phyloP scores from a whole-genome alignment of 2,113 vertebrate species.

The Phocoena phocoena region DNA sequence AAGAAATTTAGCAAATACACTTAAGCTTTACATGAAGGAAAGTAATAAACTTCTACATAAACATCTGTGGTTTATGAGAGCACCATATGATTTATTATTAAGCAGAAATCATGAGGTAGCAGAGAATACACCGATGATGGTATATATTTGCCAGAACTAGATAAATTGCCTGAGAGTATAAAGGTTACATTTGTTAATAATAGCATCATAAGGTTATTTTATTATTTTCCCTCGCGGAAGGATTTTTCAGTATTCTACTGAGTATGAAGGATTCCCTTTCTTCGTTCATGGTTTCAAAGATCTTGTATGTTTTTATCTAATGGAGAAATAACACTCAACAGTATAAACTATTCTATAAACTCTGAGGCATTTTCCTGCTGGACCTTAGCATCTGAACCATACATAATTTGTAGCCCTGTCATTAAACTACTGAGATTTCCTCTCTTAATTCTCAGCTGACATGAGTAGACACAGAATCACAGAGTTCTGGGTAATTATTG shows the following conservation, averaged over 20 bases:
- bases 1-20: conserved; percentile 47
- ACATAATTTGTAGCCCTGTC: not conserved
- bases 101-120: conserved; percentile 46
- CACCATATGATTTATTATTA: conserved; percentile 41
- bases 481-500: not conserved
- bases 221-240: conserved; percentile 44
- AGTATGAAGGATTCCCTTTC: conserved; percentile 18
- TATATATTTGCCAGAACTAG: conserved; percentile 36
- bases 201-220: conserved; percentile 53
- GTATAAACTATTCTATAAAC: not conserved
- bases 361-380: not conserved
- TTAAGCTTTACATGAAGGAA: conserved; percentile 37
- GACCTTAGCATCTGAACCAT: not conserved
- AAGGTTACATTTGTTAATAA: conserved; percentile 67
- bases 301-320: conserved; percentile 17
- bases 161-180: conserved; percentile 54
- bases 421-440: not conserved
- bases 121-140: conserved; percentile 25
- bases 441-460: not conserved
- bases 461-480: not conserved
- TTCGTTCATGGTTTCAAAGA: conserved; percentile 15
- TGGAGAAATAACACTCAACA: conserved; percentile 36
- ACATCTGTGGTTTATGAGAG: conserved; percentile 47
- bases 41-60: conserved; percentile 57
- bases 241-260: conserved; percentile 46